Evolutionary conservation across 2,113 vertebrate species (phyloP).

Genomic region (Platycercus adscitus): DNA sequence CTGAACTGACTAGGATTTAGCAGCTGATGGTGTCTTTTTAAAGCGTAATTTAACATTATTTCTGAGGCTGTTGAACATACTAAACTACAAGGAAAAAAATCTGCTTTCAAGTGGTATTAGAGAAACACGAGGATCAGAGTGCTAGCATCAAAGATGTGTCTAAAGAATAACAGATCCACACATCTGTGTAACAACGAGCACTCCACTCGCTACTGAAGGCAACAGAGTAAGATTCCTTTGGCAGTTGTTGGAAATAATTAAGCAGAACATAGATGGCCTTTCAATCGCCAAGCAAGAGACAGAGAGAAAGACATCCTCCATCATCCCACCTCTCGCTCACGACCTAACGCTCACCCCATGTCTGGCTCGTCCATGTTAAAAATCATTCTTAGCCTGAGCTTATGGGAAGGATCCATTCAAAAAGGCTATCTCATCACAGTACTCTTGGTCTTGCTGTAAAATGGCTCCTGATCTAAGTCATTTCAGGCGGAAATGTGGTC

Average conservation of each 20-base stretch:
- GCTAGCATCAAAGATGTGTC: slow-evolving; percentile 47
- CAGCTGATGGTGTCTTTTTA: slow-evolving; percentile 14
- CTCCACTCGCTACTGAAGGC: neutral
- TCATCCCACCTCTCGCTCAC: fast-evolving
- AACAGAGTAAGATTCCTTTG: slow-evolving; percentile 33
- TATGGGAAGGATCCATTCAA: neutral
- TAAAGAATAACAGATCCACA: slow-evolving; percentile 43
- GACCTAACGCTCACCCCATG: fast-evolving
- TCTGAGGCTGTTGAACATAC: slow-evolving; percentile 27
- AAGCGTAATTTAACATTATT: slow-evolving; percentile 40
- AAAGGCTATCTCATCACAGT: neutral
- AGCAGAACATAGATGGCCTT: neutral
- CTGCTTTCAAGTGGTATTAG: slow-evolving; percentile 49
- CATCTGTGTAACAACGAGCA: neutral
- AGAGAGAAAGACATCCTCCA: neutral
- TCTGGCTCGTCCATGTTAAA: neutral
- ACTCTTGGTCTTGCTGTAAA: slow-evolving; percentile 25
- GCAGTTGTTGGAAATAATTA: slow-evolving; percentile 52
- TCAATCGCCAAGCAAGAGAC: neutral
- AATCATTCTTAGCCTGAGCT: neutral
- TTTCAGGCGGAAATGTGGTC: neutral
- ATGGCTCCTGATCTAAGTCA: slow-evolving; percentile 54
- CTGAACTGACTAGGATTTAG: slow-evolving; percentile 19
- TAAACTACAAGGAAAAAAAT: slow-evolving; percentile 48
- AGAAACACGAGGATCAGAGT: slow-evolving; percentile 30